Percentiles rank a stretch among this genome's conserved stretches.
These are phyloP conservation scores for Arbacia lixula DNA, from an alignment of 53 echinoderm and acorn worm species.

Conservation along the genomic window DNA sequence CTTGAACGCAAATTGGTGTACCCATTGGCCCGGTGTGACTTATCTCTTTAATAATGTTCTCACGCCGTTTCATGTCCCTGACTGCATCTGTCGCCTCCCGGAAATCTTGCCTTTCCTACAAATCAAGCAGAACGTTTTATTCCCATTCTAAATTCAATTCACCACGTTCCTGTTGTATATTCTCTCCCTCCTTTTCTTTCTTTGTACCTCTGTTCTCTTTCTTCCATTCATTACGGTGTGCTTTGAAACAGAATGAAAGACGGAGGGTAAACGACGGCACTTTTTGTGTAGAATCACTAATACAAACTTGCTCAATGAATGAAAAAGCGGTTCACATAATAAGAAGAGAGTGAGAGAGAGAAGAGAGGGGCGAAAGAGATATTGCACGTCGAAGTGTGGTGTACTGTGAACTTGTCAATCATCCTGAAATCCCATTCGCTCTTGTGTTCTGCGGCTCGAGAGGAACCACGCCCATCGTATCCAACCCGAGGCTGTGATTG, in stretches of 20 bases:
- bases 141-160: neutral
- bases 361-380: neutral
- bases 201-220: neutral
- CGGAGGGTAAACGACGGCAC: constrained; percentile 19
- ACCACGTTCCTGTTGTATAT: too few relatives aligned
- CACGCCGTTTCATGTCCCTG: too few relatives aligned
- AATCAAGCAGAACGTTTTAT: constrained; percentile 9
- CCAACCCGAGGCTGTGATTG: constrained; percentile 32
- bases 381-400: too few relatives aligned
- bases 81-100: neutral
- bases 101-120: neutral
- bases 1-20: too few relatives aligned
- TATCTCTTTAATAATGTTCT: too few relatives aligned
- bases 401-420: too few relatives aligned
- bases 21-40: too few relatives aligned
- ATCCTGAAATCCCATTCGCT: constrained; percentile 30
- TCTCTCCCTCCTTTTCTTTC: neutral
- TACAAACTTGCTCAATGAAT: too few relatives aligned
- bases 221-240: constrained; percentile 27
- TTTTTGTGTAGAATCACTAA: too few relatives aligned
- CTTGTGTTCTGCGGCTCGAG: constrained; percentile 10
- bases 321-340: neutral
- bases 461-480: constrained; percentile 35
- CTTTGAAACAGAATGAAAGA: constrained; percentile 22
- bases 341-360: neutral